Percentiles rank a stretch among this genome's conserved stretches.
phyloP scores from a whole-genome alignment of 2,113 vertebrate species.

The Corythaeola cristata region DNA sequence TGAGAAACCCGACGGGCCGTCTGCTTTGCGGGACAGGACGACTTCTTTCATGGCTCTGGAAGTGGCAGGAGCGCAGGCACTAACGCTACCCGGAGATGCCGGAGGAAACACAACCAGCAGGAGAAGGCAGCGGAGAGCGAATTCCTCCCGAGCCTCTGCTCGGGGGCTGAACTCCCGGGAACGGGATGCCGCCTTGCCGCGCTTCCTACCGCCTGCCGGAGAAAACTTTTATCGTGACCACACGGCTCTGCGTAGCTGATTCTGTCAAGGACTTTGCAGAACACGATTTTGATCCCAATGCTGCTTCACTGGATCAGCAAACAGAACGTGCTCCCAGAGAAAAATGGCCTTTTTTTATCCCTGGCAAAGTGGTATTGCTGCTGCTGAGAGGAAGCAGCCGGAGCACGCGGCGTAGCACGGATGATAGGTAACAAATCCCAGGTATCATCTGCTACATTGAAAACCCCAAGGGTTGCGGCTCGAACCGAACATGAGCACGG shows the following conservation, averaged over 20 bases:
- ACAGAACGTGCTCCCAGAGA: conserved; percentile 72
- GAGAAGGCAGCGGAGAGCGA: not conserved
- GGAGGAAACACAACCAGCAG: not conserved
- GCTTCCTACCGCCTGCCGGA: not conserved
- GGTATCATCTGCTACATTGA: conserved; percentile 72
- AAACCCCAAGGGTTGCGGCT: conserved; percentile 71
- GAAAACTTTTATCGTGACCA: not conserved
- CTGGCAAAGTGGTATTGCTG: conserved; percentile 59
- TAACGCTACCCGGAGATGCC: not conserved
- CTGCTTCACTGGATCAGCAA: conserved; percentile 76
- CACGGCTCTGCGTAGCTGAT: conserved; percentile 45
- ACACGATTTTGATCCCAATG: conserved; percentile 68
- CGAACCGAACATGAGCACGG: conserved; percentile 53
- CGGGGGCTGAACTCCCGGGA: rapidly evolving
- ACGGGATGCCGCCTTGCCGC: rapidly evolving
- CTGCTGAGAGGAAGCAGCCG: conserved; percentile 69
- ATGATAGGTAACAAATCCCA: conserved; percentile 63
- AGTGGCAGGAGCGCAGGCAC: not conserved
- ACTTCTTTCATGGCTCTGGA: not conserved
- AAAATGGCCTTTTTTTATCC: conserved; percentile 71
- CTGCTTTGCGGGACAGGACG: not conserved
- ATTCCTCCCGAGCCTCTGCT: not conserved
- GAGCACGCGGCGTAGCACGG: not conserved
- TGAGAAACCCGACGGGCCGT: not conserved
- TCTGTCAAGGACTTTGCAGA: conserved; percentile 73